Conservation (phyloP, 2,797 vertebrate genomes). For the Heteromormyrus szaboi region DNA sequence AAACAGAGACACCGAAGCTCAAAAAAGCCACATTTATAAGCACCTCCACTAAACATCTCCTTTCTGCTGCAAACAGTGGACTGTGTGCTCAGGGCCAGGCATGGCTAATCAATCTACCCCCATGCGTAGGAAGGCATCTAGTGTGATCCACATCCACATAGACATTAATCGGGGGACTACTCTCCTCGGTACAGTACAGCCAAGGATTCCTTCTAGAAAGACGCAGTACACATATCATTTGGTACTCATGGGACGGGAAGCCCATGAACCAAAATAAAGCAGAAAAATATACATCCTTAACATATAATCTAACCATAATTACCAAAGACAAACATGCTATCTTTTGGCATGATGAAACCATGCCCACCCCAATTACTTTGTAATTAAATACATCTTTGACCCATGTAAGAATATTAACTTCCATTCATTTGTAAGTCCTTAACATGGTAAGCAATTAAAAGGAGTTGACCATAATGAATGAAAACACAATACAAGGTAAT, state of each 20-base stretch:
- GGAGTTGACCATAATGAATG: background rate
- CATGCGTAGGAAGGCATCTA: background rate
- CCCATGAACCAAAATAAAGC: background rate
- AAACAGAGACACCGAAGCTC: background rate
- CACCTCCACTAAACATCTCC: background rate
- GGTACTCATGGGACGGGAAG: background rate
- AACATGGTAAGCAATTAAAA: background rate
- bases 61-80: background rate
- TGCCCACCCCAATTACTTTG: background rate
- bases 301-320: background rate
- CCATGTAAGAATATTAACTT: background rate
- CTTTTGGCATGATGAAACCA: background rate
- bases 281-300: background rate
- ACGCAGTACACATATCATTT: background rate
- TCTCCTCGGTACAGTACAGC: background rate
- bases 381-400: background rate
- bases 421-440: background rate
- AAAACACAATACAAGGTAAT: background rate
- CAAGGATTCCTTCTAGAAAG: background rate
- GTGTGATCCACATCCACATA: background rate
- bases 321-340: background rate
- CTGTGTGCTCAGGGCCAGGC: slow-evolving; percentile 5
- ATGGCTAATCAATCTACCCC: background rate
- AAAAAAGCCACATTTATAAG: background rate
- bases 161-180: background rate